These are phyloP conservation scores for Gymnoscelis rufifasciata DNA, from an alignment of 2,888 invertebrate species.

Conservation along the genomic window DNA sequence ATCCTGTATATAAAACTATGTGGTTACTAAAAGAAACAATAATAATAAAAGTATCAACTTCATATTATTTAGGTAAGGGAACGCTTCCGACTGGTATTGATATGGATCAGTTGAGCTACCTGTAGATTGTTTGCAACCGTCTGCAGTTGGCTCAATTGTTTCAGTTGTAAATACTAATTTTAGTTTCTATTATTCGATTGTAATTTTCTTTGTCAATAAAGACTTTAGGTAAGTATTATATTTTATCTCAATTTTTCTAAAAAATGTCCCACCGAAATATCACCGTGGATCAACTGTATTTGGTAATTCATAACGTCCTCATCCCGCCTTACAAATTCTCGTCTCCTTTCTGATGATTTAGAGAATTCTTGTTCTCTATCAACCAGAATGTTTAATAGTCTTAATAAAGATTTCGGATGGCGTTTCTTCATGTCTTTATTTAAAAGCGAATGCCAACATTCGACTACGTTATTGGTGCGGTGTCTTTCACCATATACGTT, in stretches of 20 bases:
- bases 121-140: too few relatives aligned
- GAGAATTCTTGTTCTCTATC: constrained; percentile 1
- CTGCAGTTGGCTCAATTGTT: too few relatives aligned
- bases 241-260: neutral
- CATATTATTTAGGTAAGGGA: too few relatives aligned
- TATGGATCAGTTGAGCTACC: too few relatives aligned
- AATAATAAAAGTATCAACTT: too few relatives aligned
- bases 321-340: neutral
- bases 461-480: constrained; percentile 6
- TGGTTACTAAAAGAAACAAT: too few relatives aligned
- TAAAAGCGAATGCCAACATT: constrained; percentile 5
- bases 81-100: too few relatives aligned
- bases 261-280: neutral
- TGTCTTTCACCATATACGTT: constrained; percentile 6
- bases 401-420: neutral
- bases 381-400: neutral
- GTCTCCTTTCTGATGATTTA: constrained; percentile 3
- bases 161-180: too few relatives aligned
- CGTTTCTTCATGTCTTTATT: constrained; percentile 5
- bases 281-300: neutral
- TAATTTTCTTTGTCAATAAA: too few relatives aligned
- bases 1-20: too few relatives aligned
- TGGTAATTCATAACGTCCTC: neutral
- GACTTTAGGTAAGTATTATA: neutral
- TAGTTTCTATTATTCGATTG: too few relatives aligned